Base-by-base conservation (phyloP, 30 jellyfish, hydroid and myxozoan genomes). In the Aurelia sp. region DNA sequence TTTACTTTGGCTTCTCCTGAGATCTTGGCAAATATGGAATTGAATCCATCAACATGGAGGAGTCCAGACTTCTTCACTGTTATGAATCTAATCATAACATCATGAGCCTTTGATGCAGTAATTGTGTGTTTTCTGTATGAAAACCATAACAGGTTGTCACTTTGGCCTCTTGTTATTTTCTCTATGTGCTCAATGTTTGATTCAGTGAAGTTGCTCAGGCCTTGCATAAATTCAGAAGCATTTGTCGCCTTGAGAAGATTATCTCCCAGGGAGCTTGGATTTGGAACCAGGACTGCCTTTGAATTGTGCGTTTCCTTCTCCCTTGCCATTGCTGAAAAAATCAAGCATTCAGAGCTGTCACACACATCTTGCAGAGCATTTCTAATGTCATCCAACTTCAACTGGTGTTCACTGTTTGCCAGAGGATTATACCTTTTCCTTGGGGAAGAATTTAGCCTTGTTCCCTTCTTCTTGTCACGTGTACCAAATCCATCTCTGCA, bases 61-160 rank as follows among this genome's bases (percentile, higher is more conserved):
- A 58, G 21, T 1, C 67, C 67, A 58, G 67, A 58, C 67, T 58
- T 58, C 0, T 58, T 58, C 67, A 58, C 6, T 20, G 67, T 58
- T 20, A 16, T 17, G 67, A 5, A 58, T 58, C 67, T 58, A 19
- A 70, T 51, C 58, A 22, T 73, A 9, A 69, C 72, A 13, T 63
- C 73, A 79, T 67, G 81, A 11, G 70, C 70, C 44, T 73, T 84
- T 52, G 90, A 73, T 31, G 94, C 73, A 60, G 90, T 84, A 16
- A 84, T 74, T 21, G 53, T 60, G 20, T 72, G 73, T 53, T 85
- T 84, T 13, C 94, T 69, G 41, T 31, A 22, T 33, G 41, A 6
- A 74, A 33, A 63, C 95, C 82, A 74, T 9, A 61, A 10, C 21
- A 52, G 12, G 59, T 85, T 85, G 41, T 35, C 63, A 57, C 77